A percentile compares a stretch with the other conserved stretches of the same genome.
Evolutionary conservation across 2,113 vertebrate genomes (phyloP).

Genomic region (Pica pica): DNA sequence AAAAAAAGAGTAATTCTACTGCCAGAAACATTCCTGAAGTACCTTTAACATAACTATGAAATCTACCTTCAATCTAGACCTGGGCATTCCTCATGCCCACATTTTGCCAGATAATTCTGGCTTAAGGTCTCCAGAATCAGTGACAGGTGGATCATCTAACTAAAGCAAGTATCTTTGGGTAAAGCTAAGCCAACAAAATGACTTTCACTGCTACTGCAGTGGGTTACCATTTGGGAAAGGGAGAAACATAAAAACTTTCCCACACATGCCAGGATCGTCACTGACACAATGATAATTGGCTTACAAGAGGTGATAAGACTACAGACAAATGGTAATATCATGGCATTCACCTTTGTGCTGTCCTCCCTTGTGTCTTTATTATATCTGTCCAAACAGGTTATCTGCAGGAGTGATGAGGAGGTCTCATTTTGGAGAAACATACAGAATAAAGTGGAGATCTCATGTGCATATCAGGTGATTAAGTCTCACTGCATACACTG

Average conservation of each 20-base stretch:
- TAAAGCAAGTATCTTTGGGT: neutral
- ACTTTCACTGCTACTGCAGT: neutral
- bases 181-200: neutral
- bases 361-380: neutral
- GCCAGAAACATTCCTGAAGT: neutral
- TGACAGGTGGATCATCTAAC: neutral
- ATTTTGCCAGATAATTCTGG: neutral
- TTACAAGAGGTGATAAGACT: neutral
- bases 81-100: neutral
- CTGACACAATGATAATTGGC: neutral
- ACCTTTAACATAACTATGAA: neutral
- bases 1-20: neutral
- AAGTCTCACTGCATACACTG: neutral
- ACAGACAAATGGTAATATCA: neutral
- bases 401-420: neutral
- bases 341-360: neutral
- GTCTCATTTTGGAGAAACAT: neutral
- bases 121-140: neutral
- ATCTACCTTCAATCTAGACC: neutral
- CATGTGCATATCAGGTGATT: neutral
- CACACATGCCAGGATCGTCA: neutral
- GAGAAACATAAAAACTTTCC: neutral
- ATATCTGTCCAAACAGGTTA: neutral
- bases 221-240: neutral
- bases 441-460: neutral